Base-by-base conservation (phyloP, 2,113 vertebrate species). In the Tricholaema leucomelas region DNA sequence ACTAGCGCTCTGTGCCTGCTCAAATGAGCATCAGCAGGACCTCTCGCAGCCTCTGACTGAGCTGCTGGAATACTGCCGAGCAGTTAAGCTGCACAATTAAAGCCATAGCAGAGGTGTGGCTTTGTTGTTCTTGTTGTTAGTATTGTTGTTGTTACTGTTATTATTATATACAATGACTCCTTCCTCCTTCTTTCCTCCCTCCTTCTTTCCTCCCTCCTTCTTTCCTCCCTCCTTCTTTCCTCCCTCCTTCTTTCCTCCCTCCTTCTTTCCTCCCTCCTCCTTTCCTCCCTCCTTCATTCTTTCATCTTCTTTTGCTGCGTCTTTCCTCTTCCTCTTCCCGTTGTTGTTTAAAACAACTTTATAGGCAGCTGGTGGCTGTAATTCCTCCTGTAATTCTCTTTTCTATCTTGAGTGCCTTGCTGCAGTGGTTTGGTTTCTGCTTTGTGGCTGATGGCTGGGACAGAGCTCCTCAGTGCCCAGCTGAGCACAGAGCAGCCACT, bases 41-140 rank as follows among this genome's bases (percentile, higher is more conserved):
- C 12, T 5, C 63, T 16, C 6, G 3, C 17, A 23, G 2, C 60
- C 8, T 12, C 12, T 1, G 23, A 15, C 20, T 0, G 28, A 27
- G 48, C 33, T 2, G 3, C 5, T 25, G 66, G 25, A 35, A 15
- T 0, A 3, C 5, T 1, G 2, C 81, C 5, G 21, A 40, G 40
- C 25, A 9, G 7, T 63, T 24, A 1, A 60, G 4, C 38, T 27
- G 61, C 19, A 12, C 70, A 38, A 44, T 10, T 15, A 35, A 64
- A 10, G 15, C 77, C 1, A 1, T 1, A 50, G 25, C 28, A 67
- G 50, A 70, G 10, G 2, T 48, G 19, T 21, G 38, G 25, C 18
- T n/a, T n/a, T 12, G 17, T 30, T 67, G 19, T n/a, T 12, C 9
- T 30, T 67, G 19, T 48, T 12, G 40, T 40, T 40, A 40, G 24